Base-by-base conservation (phyloP, 64 coral and sea anemone genomes). In the Montipora cactus region DNA sequence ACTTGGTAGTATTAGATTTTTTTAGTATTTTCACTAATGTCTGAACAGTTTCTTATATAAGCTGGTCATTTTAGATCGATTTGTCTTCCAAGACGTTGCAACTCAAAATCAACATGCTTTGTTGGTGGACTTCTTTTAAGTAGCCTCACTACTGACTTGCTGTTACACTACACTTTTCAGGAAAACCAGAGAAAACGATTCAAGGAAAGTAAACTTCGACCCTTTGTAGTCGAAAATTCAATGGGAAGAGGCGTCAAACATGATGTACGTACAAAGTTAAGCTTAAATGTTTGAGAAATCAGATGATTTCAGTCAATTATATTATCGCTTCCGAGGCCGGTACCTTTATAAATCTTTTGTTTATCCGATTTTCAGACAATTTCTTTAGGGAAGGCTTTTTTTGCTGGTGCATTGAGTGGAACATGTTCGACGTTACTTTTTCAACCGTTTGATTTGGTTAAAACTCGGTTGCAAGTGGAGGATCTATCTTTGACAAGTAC, bases 391-490 rank as follows among this genome's bases (percentile, higher is more conserved):
- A 88, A 81, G 59, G 92, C 93, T 11, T 97, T 97, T 79, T 15
- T 95, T 20, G 96, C 96, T 8, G 96, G 96, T 5, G 86, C 96
- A 49, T 89, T 97, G 47, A 97, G 96, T 72, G 96, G 93, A 19
- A 95, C 96, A 6, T 97, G 89, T 89, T 97, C 96, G 53, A 95
- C 96, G 12, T 84, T 97, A 20, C 88, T 97, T 67, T 97, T 97
- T 67, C 96, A 97, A 49, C 96, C 96, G 5, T 71, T 97, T 66
- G 96, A 97, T 79, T 81, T 97, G 72, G 96, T 97, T 19, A 97
- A 97, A 76, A 97, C 96, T 21, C 88, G 96, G 6, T 83, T 97
- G 79, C 96, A 97, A 71, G 80, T 93, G 6, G 80, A 84, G 49
- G 64, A 61, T 13, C 19, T 87, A 47, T 76, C 92, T 69, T 51